Base-by-base conservation (phyloP, 2,113 vertebrate species). In the Gasterosteus nipponicus region DNA sequence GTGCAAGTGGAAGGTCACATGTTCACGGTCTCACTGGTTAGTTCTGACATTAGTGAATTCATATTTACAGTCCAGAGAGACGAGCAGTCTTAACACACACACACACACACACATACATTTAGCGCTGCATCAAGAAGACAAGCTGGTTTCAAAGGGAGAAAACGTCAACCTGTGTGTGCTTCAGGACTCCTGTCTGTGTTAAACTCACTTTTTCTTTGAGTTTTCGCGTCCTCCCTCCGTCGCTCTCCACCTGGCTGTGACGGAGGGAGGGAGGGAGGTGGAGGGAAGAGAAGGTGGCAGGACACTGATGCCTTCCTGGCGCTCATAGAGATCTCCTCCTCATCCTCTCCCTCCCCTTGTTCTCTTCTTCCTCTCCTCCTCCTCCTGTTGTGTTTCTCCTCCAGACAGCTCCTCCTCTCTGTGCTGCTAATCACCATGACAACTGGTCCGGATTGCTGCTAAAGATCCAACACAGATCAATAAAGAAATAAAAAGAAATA, bases 391-490 rank as follows among this genome's bases (percentile, higher is more conserved):
- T 91, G 91, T 92, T 92, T 91, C 89, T 93, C 91, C 92, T 93
- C 89, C 88, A 94, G 91, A 93, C 83, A 92, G 89, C 90, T 93
- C 92, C 92, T 93, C 91, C 91, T 94, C 93, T 95, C 94, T 94
- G 92, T 92, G 94, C 94, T 95, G 94, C 94, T 95, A 95, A 91
- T 94, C 93, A 94, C 91, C 93, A 94, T 92, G 94, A 92, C 89
- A 91, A 92, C 88, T 90, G 89, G 90, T 95, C 92, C 90, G 93
- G 93, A 95, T 95, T 95, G 94, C 94, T 95, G 94, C 94, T 95
- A 95, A 94, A 94, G 93, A 95, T 93, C 92, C 93, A 92, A 92
- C 90, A 94, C 94, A 94, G 93, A 95, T 93, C 93, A 94, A 95
- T 94, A 94, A 93, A 94, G 89, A 91, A 93, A 89, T 86, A 87